Base-by-base conservation (phyloP, 1,140 invertebrate species). In the Ceratina calcarata region DNA sequence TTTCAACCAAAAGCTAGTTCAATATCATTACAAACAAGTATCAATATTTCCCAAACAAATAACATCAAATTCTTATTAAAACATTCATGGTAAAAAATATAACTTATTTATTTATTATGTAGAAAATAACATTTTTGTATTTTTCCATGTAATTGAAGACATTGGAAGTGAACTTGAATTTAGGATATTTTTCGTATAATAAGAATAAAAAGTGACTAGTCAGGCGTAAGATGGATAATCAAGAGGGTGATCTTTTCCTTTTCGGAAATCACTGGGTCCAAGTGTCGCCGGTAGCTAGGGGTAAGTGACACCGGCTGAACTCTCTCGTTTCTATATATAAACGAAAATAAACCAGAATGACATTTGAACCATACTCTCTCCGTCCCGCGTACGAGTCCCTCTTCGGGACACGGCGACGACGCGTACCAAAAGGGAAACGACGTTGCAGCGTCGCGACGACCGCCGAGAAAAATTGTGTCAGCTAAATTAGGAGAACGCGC, bases 301-400 rank as follows among this genome's bases (percentile, higher is more conserved):
- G 91, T 92, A 92, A 92, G 91, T 91, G 91, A 92, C 91, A 92
- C 90, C 89, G 85, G 84, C 84, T 91, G 89, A 91, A 92, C 91
- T 92, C 88, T 87, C 85, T 80, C 86, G 87, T 89, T 89, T 90
- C 91, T 92, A 92, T 92, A 91, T 92, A 91, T 92, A 92, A 91
- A 91, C 83, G 81, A 89, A 92, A 92, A 92, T 91, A 91, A 92
- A 92, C 71, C 87, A 91, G 62, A 82, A 61, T 90, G 89, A 90
- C 90, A 89, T 91, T 90, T 90, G 87, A 91, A 91, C 90, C 86
- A 78, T 81, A 80, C 84, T 77, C 68, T 74, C 85, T 65, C 69
- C 66, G 57, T 77, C 62, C 51, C 60, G 37, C 62, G 75, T 78
- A 16, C 53, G 7, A 65, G 69, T 58, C 74, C 75, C 81, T 66